phyloP scores from a whole-genome alignment of 1,140 invertebrate species.

The Drepana arcuata region DNA sequence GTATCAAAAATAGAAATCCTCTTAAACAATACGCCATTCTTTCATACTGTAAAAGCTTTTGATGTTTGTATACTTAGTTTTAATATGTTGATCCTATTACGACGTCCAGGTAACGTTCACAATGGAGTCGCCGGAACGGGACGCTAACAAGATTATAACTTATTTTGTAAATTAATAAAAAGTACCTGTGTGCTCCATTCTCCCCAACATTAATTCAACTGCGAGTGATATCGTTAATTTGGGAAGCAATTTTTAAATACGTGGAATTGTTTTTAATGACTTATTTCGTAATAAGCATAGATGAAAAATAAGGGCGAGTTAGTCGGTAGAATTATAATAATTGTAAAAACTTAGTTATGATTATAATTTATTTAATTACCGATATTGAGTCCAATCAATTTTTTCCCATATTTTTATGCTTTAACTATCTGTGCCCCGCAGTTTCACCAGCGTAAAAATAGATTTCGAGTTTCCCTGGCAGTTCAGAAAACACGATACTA shows the following conservation, averaged over 20 bases:
- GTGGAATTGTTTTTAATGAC: background rate
- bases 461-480: too few species aligned
- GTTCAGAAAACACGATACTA: too few species aligned
- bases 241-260: constrained; percentile 7
- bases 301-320: too few species aligned
- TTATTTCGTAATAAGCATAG: too few species aligned
- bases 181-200: constrained; percentile 44
- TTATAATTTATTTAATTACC: too few species aligned
- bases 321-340: too few species aligned
- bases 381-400: too few species aligned
- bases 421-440: too few species aligned
- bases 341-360: too few species aligned
- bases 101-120: constrained; percentile 64
- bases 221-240: constrained; percentile 23
- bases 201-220: too few species aligned
- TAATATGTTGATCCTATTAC: constrained; percentile 71
- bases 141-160: constrained; percentile 69
- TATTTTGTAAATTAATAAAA: constrained; percentile 70
- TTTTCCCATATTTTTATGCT: too few species aligned
- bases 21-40: constrained; percentile 55
- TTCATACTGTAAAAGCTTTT: constrained; percentile 56
- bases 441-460: too few species aligned
- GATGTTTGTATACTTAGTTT: constrained; percentile 68
- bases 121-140: constrained; percentile 48
- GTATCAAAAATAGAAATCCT: constrained; percentile 60